phyloP scores from a whole-genome alignment of 1,140 invertebrate species.

The Limonius californicus region DNA sequence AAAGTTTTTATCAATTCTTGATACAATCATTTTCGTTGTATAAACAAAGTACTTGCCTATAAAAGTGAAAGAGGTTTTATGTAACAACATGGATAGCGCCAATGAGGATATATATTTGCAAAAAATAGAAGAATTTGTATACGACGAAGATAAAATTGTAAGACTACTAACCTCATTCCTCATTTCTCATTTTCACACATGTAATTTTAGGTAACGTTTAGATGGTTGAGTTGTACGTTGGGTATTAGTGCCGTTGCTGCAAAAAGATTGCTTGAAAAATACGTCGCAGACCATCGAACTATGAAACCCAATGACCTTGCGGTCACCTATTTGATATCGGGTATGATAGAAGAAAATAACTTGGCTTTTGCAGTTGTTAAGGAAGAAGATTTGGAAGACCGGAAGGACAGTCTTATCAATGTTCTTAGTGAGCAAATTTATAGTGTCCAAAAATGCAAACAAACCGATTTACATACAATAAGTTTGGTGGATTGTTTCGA shows the following conservation, averaged over 20 bases:
- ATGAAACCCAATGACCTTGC: not conserved
- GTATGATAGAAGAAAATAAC: not conserved
- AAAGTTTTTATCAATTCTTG: no score
- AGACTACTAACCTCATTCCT: not conserved
- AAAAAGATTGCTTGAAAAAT: not conserved
- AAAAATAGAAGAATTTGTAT: slow-evolving; percentile 5
- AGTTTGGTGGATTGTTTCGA: not conserved
- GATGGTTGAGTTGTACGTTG: not conserved
- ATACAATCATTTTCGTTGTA: no score
- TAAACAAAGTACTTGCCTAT: no score
- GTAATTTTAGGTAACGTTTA: not conserved
- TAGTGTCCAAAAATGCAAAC: not conserved
- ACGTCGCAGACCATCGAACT: not conserved
- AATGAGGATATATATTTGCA: not conserved
- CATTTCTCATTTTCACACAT: not conserved
- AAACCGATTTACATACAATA: not conserved
- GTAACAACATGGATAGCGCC: not conserved
- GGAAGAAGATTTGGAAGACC: not conserved
- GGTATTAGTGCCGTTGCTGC: not conserved
- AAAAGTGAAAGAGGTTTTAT: no score
- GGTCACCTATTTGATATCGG: not conserved
- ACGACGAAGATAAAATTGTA: slow-evolving; percentile 6
- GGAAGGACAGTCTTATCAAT: not conserved
- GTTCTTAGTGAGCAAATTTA: not conserved
- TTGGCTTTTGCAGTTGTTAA: not conserved